These are phyloP conservation scores for Noctua janthina DNA, from an alignment of 2,888 invertebrate species.

Conservation along the genomic window DNA sequence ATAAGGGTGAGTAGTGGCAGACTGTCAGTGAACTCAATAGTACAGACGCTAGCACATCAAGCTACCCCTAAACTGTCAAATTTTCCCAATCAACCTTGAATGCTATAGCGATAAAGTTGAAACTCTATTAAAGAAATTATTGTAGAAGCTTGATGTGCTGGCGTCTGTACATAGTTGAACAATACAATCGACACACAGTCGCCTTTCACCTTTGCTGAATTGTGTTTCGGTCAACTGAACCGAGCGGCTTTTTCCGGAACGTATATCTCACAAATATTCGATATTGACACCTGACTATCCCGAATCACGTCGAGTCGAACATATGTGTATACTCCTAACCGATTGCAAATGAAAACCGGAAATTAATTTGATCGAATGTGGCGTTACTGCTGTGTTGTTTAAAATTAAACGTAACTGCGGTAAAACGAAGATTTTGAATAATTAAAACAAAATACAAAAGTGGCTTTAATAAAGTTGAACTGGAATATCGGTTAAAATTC, in stretches of 20 bases:
- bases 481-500: not conserved
- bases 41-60: too few species aligned
- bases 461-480: too few species aligned
- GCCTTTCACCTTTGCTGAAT: not conserved
- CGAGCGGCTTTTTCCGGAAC: not conserved
- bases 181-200: not conserved
- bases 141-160: too few species aligned
- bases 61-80: too few species aligned
- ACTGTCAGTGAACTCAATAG: not conserved
- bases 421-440: not conserved
- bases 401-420: not conserved
- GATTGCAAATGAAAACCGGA: conserved; percentile 28
- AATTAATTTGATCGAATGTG: conserved; percentile 36
- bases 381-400: conserved; percentile 15
- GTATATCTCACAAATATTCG: not conserved
- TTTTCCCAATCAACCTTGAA: too few species aligned
- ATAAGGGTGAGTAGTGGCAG: not conserved
- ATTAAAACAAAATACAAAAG: not conserved
- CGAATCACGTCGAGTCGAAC: not conserved
- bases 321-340: not conserved
- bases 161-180: not conserved
- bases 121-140: too few species aligned
- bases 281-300: not conserved
- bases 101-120: too few species aligned
- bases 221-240: not conserved